These are phyloP conservation scores for Hedya salicella DNA, from an alignment of 2,888 invertebrate species.

Conservation along the genomic window DNA sequence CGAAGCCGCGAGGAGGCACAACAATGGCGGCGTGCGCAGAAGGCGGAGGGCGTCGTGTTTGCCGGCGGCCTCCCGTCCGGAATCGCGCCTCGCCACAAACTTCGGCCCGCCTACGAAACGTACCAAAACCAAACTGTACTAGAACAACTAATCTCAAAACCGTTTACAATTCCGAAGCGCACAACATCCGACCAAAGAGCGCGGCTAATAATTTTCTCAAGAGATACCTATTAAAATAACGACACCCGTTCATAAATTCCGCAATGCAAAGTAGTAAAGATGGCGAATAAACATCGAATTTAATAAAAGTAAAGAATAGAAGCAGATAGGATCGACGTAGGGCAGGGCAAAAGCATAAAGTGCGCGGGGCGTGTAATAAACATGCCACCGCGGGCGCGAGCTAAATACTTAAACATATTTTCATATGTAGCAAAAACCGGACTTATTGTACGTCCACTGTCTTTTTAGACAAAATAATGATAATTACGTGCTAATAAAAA, in stretches of 20 bases:
- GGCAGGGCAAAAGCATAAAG: constrained; percentile 63
- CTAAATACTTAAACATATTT: constrained; percentile 58
- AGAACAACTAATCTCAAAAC: constrained; percentile 38
- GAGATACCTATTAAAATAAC: constrained; percentile 29
- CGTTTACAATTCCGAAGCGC: constrained; percentile 20
- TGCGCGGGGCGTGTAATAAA: constrained; percentile 63
- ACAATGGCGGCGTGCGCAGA: constrained; percentile 76
- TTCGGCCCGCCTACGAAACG: constrained; percentile 57
- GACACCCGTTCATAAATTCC: constrained; percentile 51
- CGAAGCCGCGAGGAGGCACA: constrained; percentile 54
- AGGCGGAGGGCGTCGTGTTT: constrained; percentile 74
- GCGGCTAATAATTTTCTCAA: constrained; percentile 12
- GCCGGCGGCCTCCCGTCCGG: constrained; percentile 70
- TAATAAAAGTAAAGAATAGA: constrained; percentile 63
- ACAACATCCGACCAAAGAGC: background rate
- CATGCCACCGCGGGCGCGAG: constrained; percentile 63
- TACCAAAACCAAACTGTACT: constrained; percentile 55
- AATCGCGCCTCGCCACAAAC: constrained; percentile 63
- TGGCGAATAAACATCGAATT: constrained; percentile 55
- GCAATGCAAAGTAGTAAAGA: constrained; percentile 51
- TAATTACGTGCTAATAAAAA: background rate
- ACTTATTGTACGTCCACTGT: constrained; percentile 54
- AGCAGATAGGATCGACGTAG: constrained; percentile 54
- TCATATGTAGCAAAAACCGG: constrained; percentile 54
- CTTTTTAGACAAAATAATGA: constrained; percentile 10